Conservation (phyloP, 2,888 invertebrate genomes). For the Mylabris sibirica region DNA sequence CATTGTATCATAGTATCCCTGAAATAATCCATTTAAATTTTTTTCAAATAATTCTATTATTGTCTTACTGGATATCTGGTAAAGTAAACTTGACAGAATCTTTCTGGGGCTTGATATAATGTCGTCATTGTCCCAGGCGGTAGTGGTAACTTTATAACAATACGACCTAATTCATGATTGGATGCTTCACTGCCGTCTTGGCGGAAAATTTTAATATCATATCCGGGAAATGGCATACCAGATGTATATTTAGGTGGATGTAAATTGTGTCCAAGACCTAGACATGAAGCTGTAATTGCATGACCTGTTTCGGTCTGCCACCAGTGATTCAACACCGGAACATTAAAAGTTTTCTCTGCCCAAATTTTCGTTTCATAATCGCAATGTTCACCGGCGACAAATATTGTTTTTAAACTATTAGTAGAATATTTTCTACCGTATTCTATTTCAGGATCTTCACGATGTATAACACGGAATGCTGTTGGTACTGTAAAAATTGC, state of each 20-base stretch:
- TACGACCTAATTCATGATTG: conserved; percentile 79
- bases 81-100: conserved; percentile 84
- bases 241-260: conserved; percentile 78
- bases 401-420: conserved; percentile 75
- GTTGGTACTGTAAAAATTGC: conserved; percentile 92
- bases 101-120: conserved; percentile 80
- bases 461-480: conserved; percentile 83
- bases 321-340: conserved; percentile 90
- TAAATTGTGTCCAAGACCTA: conserved; percentile 76
- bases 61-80: conserved; percentile 75
- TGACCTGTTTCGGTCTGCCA: conserved; percentile 98
- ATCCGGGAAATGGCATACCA: conserved; percentile 90
- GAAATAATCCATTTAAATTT: conserved; percentile 25
- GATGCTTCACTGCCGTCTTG: conserved; percentile 75
- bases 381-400: conserved; percentile 92
- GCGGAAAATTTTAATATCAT: conserved; percentile 73
- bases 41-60: background rate
- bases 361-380: conserved; percentile 88
- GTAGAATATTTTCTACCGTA: conserved; percentile 74
- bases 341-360: conserved; percentile 75
- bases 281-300: conserved; percentile 84
- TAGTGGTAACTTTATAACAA: conserved; percentile 83
- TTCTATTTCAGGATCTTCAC: conserved; percentile 78
- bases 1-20: conserved; percentile 95
- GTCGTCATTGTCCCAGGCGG: conserved; percentile 90